phyloP scores from a whole-genome alignment of 1,140 invertebrate genomes.

The Palaemon carinicauda region DNA sequence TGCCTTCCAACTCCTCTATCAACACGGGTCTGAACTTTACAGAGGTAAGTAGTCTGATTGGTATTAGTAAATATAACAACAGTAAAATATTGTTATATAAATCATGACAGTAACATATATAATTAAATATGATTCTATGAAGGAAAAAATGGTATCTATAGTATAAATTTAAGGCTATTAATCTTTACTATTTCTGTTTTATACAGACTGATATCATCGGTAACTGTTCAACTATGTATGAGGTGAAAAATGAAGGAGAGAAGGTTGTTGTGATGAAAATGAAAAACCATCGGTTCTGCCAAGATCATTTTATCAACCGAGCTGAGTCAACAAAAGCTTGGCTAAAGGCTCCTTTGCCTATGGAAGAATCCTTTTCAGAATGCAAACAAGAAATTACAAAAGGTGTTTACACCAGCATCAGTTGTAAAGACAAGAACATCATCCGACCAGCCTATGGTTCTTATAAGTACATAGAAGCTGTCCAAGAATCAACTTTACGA shows the following conservation, averaged over 20 bases:
- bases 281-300: conserved; percentile 36
- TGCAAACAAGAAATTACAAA: background rate
- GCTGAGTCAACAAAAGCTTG: too few species aligned
- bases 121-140: too few species aligned
- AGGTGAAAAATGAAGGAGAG: conserved; percentile 3
- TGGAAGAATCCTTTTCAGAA: too few species aligned
- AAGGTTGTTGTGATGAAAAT: conserved; percentile 5
- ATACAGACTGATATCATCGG: conserved; percentile 34
- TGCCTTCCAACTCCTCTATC: conserved; percentile 5
- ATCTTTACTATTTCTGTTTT: background rate
- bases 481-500: conserved; percentile 4
- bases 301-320: too few species aligned
- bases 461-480: background rate
- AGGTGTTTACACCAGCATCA: conserved; percentile 19
- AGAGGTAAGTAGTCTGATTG: background rate
- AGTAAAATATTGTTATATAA: too few species aligned
- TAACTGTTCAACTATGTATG: conserved; percentile 22
- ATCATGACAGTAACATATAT: too few species aligned
- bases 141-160: background rate
- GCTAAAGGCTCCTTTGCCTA: too few species aligned
- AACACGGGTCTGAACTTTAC: background rate
- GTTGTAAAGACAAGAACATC: conserved; percentile 10
- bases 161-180: background rate
- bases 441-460: conserved; percentile 6
- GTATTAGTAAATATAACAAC: too few species aligned